Conservation (phyloP, 1,140 invertebrate species). For the Ips typographus region DNA sequence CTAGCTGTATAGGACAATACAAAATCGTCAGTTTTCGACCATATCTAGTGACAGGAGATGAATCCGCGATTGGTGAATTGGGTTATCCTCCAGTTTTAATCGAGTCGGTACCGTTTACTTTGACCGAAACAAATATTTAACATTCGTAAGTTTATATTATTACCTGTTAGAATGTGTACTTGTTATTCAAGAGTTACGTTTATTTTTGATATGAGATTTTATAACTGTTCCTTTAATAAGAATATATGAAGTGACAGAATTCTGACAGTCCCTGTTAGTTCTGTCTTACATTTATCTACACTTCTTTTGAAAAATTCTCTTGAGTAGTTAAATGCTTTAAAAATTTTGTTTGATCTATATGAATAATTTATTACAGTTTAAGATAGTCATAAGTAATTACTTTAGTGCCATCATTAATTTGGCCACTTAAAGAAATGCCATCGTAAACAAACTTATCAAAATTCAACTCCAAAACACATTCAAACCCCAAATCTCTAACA, state of each 20-base stretch:
- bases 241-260: too few species aligned
- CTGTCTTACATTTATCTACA: too few species aligned
- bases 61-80: constrained; percentile 41
- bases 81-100: constrained; percentile 45
- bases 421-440: constrained; percentile 3
- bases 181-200: too few species aligned
- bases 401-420: not conserved
- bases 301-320: too few species aligned
- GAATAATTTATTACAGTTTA: constrained; percentile 9
- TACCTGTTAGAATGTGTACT: not conserved
- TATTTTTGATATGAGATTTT: too few species aligned
- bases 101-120: constrained; percentile 34
- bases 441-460: constrained; percentile 19
- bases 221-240: too few species aligned
- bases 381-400: constrained; percentile 29
- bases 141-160: constrained; percentile 2
- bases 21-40: constrained; percentile 43
- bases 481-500: constrained; percentile 56
- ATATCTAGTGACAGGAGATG: constrained; percentile 43
- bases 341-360: too few species aligned
- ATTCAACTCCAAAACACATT: not conserved
- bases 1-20: constrained; percentile 46
- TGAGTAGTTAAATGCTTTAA: too few species aligned
- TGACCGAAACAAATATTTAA: constrained; percentile 22
- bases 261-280: too few species aligned